These are phyloP conservation scores for Mionectes olivaceus DNA, from an alignment of 2,797 vertebrate genomes.

Conservation along the genomic window DNA sequence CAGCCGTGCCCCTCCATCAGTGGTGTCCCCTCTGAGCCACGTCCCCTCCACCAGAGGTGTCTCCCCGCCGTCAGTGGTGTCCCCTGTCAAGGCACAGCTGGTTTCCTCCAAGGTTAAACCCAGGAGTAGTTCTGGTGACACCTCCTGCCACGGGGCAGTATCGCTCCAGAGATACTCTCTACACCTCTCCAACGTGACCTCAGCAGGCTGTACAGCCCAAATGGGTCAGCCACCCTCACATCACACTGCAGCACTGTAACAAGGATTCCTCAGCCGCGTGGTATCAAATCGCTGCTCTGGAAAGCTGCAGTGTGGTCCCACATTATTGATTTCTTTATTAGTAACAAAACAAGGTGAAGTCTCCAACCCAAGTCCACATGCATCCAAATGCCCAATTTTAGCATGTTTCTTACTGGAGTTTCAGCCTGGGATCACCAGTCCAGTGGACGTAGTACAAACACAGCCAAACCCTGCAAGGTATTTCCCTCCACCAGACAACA, in stretches of 20 bases:
- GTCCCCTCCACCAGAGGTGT: neutral
- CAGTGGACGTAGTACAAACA: neutral
- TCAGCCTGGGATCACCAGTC: neutral
- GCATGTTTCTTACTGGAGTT: neutral
- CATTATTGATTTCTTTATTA: neutral
- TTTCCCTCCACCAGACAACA: neutral
- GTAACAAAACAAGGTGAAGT: neutral
- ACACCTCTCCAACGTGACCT: neutral
- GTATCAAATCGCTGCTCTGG: neutral
- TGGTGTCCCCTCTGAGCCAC: neutral
- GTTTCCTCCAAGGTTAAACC: neutral
- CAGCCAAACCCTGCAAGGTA: neutral
- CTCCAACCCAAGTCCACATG: neutral
- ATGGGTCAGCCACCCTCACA: neutral
- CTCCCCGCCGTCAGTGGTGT: neutral
- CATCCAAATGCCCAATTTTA: neutral
- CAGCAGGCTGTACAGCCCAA: neutral
- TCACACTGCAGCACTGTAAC: neutral
- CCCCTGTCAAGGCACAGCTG: neutral
- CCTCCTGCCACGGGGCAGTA: neutral
- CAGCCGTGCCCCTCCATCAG: neutral
- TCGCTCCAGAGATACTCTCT: neutral
- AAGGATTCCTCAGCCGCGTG: neutral
- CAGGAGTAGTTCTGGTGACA: neutral
- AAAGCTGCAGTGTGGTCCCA: neutral